These are phyloP conservation scores for Erpobdella octoculata DNA, from an alignment of 2,888 invertebrate species.

Conservation along the genomic window DNA sequence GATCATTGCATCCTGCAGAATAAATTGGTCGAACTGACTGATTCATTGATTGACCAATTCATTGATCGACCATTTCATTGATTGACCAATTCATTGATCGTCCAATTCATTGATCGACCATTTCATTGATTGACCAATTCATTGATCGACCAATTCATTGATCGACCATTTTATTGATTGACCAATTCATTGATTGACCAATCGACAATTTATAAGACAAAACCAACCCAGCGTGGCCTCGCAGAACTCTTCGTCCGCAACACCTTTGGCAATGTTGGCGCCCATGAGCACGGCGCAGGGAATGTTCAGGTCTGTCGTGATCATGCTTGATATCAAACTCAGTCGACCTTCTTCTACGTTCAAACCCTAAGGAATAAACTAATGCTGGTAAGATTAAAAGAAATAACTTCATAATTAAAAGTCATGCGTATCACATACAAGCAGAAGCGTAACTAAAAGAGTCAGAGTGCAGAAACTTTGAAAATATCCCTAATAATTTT, in stretches of 20 bases:
- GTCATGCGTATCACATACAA: too few relatives aligned
- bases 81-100: not conserved
- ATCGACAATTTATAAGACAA: not conserved
- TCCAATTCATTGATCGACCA: not conserved
- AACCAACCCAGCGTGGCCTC: conserved; percentile 84
- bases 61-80: not conserved
- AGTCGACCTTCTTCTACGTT: conserved; percentile 53
- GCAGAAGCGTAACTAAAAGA: not conserved
- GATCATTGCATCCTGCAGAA: conserved; percentile 43
- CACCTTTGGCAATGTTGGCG: conserved; percentile 93
- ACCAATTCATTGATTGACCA: not conserved
- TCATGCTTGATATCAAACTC: conserved; percentile 88
- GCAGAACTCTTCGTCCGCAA: conserved; percentile 92
- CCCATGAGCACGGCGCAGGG: conserved; percentile 95
- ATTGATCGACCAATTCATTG: not conserved
- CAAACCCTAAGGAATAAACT: conserved; percentile 2
- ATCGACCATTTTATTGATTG: not conserved
- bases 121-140: not conserved
- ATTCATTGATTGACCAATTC: not conserved
- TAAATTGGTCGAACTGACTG: not conserved
- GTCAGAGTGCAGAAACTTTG: too few relatives aligned
- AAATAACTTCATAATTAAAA: too few relatives aligned
- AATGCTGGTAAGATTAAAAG: too few relatives aligned
- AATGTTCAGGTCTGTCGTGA: conserved; percentile 75
- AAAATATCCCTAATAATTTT: too few relatives aligned